A percentile compares a stretch with the other conserved stretches of the same genome.
Evolutionary conservation across 2,888 invertebrate species (phyloP).

Genomic region (Tipula vernalis): DNA sequence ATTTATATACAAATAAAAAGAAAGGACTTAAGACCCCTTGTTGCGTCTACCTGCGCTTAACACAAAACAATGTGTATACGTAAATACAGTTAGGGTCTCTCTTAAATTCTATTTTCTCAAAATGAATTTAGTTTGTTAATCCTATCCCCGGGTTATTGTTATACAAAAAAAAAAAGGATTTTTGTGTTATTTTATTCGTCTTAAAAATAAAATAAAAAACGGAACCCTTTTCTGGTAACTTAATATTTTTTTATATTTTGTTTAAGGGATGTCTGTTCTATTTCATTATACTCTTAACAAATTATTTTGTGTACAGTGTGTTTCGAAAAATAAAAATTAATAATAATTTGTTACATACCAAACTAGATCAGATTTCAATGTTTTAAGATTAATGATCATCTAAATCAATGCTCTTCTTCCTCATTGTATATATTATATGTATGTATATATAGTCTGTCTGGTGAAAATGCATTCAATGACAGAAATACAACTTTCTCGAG

Average conservation of each 20-base stretch:
- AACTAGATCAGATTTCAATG: not conserved
- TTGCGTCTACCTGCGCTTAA: slow-evolving; percentile 13
- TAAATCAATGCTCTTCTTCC: not conserved
- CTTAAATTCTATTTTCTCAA: not conserved
- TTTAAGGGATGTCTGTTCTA: not conserved
- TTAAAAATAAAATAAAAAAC: not conserved
- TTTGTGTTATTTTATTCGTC: not conserved
- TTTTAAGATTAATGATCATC: not conserved
- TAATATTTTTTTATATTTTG: not conserved
- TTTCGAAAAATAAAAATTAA: not conserved
- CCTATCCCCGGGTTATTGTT: slow-evolving; percentile 7
- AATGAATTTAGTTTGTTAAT: slow-evolving; percentile 10
- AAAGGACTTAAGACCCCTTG: slow-evolving; percentile 11
- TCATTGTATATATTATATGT: not conserved
- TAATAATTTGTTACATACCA: too few species aligned
- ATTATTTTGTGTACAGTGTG: not conserved
- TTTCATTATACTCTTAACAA: not conserved
- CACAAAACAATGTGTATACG: not conserved
- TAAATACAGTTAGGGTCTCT: slow-evolving; percentile 12
- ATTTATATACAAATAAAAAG: not conserved
- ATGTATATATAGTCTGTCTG: not conserved
- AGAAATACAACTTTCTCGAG: slow-evolving; percentile 6
- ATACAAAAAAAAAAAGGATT: not conserved
- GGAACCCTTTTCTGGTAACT: not conserved
- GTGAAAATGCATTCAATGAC: not conserved